phyloP scores from a whole-genome alignment of 2,113 vertebrate genomes.

The Scalopus aquaticus region DNA sequence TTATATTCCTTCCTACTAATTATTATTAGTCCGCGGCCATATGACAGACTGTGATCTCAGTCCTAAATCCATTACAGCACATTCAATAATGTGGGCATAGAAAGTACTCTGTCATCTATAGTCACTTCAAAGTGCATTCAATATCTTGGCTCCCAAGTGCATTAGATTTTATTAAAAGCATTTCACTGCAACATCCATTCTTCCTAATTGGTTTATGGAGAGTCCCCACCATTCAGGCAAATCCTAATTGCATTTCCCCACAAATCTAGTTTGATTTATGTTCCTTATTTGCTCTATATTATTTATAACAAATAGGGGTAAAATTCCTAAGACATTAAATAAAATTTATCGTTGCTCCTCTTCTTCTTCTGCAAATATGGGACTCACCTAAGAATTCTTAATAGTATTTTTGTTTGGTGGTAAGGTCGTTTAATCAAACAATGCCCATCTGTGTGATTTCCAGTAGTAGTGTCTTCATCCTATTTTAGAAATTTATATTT shows the following conservation, averaged over 20 bases:
- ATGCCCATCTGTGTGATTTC: not conserved
- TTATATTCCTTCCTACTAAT: slow-evolving; percentile 26
- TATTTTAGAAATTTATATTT: not conserved
- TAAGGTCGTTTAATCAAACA: not conserved
- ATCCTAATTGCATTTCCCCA: slow-evolving; percentile 69
- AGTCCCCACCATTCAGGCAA: slow-evolving; percentile 56
- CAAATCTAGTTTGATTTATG: slow-evolving; percentile 74
- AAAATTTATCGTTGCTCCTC: slow-evolving; percentile 32
- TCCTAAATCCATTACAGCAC: slow-evolving; percentile 47
- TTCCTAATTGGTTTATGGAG: slow-evolving; percentile 77
- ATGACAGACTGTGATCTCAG: slow-evolving; percentile 29
- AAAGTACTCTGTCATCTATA: slow-evolving; percentile 56
- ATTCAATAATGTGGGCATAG: slow-evolving; percentile 35
- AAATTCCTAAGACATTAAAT: slow-evolving; percentile 56
- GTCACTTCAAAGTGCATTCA: slow-evolving; percentile 50
- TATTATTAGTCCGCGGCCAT: slow-evolving; percentile 36
- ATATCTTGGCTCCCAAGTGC: slow-evolving; percentile 54
- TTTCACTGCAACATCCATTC: slow-evolving; percentile 69
- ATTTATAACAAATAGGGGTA: slow-evolving; percentile 59
- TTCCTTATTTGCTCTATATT: slow-evolving; percentile 63
- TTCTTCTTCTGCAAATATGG: not conserved
- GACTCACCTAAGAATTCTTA: not conserved
- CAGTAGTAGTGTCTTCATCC: not conserved
- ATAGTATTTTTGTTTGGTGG: slow-evolving; percentile 11
- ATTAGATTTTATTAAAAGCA: slow-evolving; percentile 78